A percentile compares a stretch with the other conserved stretches of the same genome.
Evolutionary conservation across 2,888 invertebrate genomes (phyloP).

Genomic region (Amphiduros pacificus): DNA sequence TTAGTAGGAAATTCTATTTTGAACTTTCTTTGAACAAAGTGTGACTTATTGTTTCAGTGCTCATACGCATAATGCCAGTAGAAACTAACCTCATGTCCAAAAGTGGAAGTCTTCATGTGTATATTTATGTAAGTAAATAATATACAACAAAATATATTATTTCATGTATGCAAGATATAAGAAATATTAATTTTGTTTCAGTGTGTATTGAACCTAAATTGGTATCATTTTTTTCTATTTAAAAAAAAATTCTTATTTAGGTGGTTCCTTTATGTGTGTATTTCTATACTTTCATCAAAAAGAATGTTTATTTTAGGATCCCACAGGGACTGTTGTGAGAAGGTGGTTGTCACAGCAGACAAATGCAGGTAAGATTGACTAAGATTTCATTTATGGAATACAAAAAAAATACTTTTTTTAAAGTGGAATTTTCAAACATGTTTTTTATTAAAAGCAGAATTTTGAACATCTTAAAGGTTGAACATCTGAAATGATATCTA

Average conservation of each 20-base stretch:
- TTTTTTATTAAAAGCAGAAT: too few relatives aligned
- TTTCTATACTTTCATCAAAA: background rate
- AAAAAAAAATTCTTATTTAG: background rate
- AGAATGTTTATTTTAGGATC: slow-evolving; percentile 66
- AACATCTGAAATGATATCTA: too few relatives aligned
- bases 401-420: too few relatives aligned
- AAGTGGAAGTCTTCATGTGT: slow-evolving; percentile 88
- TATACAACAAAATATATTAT: too few relatives aligned
- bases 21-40: too few relatives aligned
- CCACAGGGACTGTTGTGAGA: slow-evolving; percentile 82
- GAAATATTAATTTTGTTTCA: background rate
- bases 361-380: slow-evolving; percentile 44
- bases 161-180: background rate
- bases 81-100: slow-evolving; percentile 89
- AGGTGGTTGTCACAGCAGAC: slow-evolving; percentile 88
- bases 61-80: slow-evolving; percentile 89
- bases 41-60: slow-evolving; percentile 67
- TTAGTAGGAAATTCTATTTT: background rate
- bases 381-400: background rate
- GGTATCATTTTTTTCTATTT: background rate
- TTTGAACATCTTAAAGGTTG: too few relatives aligned
- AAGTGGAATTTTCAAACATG: too few relatives aligned
- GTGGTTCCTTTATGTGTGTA: background rate
- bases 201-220: background rate
- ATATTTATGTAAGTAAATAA: slow-evolving; percentile 68